Conservation (phyloP, 92 coral and sea anemone species). For the Porites cylindrica region DNA sequence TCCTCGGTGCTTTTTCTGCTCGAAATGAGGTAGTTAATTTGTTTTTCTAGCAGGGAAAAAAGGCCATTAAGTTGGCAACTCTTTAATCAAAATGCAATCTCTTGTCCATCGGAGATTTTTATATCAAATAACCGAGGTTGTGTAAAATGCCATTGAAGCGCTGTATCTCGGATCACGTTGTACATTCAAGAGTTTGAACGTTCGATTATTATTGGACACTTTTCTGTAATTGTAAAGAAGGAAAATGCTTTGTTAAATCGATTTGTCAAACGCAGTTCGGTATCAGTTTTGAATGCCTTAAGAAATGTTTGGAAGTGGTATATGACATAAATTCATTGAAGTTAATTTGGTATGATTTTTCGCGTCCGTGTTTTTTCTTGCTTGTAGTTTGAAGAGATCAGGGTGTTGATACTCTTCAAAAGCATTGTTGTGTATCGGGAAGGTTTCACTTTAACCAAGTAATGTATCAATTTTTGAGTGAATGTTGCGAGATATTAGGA, state of each 20-base stretch:
- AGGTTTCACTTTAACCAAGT: conserved; percentile 49
- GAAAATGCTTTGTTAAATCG: conserved; percentile 1
- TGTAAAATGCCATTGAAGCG: conserved; percentile 49
- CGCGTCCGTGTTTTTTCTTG: conserved; percentile 8
- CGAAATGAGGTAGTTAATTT: background rate
- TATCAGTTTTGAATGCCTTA: background rate
- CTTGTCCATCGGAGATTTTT: conserved; percentile 57
- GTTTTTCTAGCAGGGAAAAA: background rate
- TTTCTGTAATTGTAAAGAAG: background rate
- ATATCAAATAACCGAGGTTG: conserved; percentile 61
- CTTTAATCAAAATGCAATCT: conserved; percentile 46
- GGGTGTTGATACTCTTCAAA: conserved; percentile 26
- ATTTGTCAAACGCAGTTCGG: background rate
- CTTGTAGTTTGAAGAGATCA: conserved; percentile 17
- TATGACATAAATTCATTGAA: conserved; percentile 32
- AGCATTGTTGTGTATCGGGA: background rate
- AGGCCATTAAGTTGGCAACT: background rate
- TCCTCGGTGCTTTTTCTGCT: conserved; percentile 21
- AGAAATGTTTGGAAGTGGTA: background rate
- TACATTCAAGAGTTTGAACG: background rate
- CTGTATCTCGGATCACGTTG: conserved; percentile 29
- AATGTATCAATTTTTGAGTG: conserved; percentile 22
- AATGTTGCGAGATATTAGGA: conserved; percentile 35
- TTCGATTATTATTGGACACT: background rate
- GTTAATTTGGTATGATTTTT: conserved; percentile 15